Base-by-base conservation (phyloP, 2,888 invertebrate species). In the Platypus cylindrus region DNA sequence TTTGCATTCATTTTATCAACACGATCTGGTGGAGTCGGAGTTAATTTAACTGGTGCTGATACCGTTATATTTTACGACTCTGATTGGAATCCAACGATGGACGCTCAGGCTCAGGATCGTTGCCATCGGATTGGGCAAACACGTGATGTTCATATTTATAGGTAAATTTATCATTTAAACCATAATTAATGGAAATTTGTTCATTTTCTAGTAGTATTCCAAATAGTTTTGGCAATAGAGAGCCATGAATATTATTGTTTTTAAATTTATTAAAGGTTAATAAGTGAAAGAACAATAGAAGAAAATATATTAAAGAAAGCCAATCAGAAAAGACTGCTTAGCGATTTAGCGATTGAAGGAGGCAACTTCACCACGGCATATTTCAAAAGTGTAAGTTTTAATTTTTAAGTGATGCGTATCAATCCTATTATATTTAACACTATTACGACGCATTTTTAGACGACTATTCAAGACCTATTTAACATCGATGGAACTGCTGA, bases 41-140 rank as follows among this genome's bases (percentile, higher is more conserved):
- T 98, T 30, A 98, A 99, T 71, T 71, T 98, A 48, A 97, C 95
- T 18, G 98, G 97, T 46, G 98, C 98, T 27, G 98, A 99, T 67
- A 90, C 93, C 50, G 97, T 99, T 48, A 85, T 99, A 60, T 98
- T 99, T 69, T 99, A 98, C 64, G 98, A 99, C 68, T 94, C 93
- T 43, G 95, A 97, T 66, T 97, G 95, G 97, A 97, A 97, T 72
- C 97, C 97, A 32, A 97, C 95, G 3, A 97, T 98, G 95, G 98
- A 98, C 68, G 95, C 95, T 41, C 90, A 91, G 61, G 90, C 89
- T 44, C 89, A 89, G 64, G 90, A 90, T 67, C 75, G 94, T 49
- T 95, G 95, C 63, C 98, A 99, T 69, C 78, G 98, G 52, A 98
- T 99, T 60, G 98, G 98, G 0, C 98, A 99, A 68, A 98, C 97